These are phyloP conservation scores for Leuctra nigra DNA, from an alignment of 2,888 invertebrate species.

Conservation along the genomic window DNA sequence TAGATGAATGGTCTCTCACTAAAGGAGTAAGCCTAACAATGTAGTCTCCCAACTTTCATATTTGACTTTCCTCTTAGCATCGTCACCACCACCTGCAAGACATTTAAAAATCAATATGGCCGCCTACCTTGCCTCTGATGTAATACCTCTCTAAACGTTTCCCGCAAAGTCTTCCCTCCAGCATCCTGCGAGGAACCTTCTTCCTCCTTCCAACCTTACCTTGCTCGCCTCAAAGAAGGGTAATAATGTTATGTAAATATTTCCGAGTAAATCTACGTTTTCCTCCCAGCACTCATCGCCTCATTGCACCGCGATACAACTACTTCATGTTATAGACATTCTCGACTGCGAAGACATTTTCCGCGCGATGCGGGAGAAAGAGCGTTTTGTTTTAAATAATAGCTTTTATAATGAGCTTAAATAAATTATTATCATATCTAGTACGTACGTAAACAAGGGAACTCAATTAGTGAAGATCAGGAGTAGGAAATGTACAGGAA, in stretches of 20 bases:
- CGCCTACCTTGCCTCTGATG: background rate
- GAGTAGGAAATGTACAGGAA: background rate
- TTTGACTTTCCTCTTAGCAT: conserved; percentile 4
- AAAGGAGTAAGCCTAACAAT: too few relatives aligned
- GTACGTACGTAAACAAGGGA: background rate
- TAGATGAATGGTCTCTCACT: too few relatives aligned
- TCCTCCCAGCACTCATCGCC: background rate
- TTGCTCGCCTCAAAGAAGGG: background rate
- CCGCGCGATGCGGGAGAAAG: background rate
- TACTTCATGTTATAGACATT: background rate
- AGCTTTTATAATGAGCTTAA: conserved; percentile 7
- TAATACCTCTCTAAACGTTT: conserved; percentile 5
- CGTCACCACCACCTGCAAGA: conserved; percentile 11
- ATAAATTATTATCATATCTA: background rate
- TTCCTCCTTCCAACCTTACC: background rate
- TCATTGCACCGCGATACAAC: background rate
- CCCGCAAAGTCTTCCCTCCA: conserved; percentile 11
- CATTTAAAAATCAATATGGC: conserved; percentile 14
- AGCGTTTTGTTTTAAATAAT: background rate
- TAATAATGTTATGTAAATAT: conserved; percentile 18
- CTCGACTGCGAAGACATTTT: background rate
- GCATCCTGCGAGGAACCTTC: background rate
- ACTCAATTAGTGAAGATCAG: conserved; percentile 4
- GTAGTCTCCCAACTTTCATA: conserved; percentile 4
- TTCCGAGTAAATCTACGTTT: conserved; percentile 10